phyloP scores from a whole-genome alignment of 2,888 invertebrate species.

The Acleris laterana region DNA sequence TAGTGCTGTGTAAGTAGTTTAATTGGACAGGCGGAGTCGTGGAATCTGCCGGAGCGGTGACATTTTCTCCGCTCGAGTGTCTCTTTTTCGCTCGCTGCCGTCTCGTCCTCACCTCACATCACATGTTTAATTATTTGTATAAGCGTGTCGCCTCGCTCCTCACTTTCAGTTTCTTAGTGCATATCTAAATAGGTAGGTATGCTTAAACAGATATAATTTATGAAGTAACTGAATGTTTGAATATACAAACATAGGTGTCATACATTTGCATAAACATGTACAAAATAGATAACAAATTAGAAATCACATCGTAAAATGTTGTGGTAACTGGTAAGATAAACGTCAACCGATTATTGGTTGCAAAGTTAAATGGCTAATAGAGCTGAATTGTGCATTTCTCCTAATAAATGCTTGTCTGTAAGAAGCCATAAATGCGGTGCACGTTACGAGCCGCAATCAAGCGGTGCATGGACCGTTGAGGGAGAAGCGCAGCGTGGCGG shows the following conservation, averaged over 20 bases:
- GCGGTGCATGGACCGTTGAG: slow-evolving; percentile 63
- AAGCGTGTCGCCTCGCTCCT: slow-evolving; percentile 20
- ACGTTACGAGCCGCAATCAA: slow-evolving; percentile 55
- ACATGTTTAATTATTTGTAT: slow-evolving; percentile 39
- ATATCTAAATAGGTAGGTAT: slow-evolving; percentile 28
- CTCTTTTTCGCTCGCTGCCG: slow-evolving; percentile 38
- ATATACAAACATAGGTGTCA: not conserved
- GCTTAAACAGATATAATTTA: slow-evolving; percentile 24
- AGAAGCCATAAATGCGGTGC: slow-evolving; percentile 38
- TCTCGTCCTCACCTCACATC: slow-evolving; percentile 22
- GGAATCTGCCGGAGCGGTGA: slow-evolving; percentile 34
- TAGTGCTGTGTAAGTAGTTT: slow-evolving; percentile 34
- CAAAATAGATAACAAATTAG: not conserved
- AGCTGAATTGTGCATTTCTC: slow-evolving; percentile 21
- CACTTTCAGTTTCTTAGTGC: slow-evolving; percentile 33
- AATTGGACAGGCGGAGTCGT: slow-evolving; percentile 40
- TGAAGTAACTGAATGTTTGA: slow-evolving; percentile 8
- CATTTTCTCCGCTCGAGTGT: slow-evolving; percentile 38
- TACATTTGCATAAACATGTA: not conserved
- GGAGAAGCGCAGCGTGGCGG: slow-evolving; percentile 66
- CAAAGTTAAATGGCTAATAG: slow-evolving; percentile 19
- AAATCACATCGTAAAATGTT: not conserved
- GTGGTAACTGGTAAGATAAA: slow-evolving; percentile 16
- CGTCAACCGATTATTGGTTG: slow-evolving; percentile 19
- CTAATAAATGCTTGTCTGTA: slow-evolving; percentile 23